Conservation (phyloP, 2,113 vertebrate genomes). For the Onychorhynchus coronatus region DNA sequence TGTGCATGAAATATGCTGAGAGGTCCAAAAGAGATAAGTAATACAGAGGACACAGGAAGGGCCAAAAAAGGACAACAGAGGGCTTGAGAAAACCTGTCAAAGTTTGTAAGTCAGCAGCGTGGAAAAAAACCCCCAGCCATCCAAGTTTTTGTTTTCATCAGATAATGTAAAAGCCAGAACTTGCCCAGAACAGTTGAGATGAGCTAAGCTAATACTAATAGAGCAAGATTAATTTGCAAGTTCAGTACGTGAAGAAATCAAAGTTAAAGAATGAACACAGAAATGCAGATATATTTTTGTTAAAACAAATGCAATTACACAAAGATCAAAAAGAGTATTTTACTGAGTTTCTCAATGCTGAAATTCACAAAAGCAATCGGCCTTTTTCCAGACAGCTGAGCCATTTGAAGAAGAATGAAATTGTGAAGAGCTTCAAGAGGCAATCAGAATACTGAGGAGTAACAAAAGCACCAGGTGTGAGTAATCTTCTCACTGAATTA, state of each 20-base stretch:
- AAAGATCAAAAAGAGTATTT: slow-evolving; percentile 10
- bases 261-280: background rate
- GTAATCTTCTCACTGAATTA: slow-evolving; percentile 19
- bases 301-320: background rate
- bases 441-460: slow-evolving; percentile 29
- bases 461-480: slow-evolving; percentile 63
- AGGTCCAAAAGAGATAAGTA: background rate
- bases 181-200: background rate
- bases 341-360: background rate
- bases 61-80: background rate
- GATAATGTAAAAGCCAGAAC: background rate
- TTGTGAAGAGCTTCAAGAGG: slow-evolving; percentile 50
- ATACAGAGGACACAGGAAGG: background rate
- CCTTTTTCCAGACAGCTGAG: slow-evolving; percentile 56
- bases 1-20: background rate
- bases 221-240: background rate
- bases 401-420: slow-evolving; percentile 43
- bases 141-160: background rate
- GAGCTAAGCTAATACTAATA: background rate
- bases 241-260: background rate
- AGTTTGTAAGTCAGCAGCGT: background rate
- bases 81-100: background rate
- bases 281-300: background rate
- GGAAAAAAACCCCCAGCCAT: no score
- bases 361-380: slow-evolving; percentile 28